Evolutionary conservation across 2,113 vertebrate genomes (phyloP).

Genomic region (Etia nguti): DNA sequence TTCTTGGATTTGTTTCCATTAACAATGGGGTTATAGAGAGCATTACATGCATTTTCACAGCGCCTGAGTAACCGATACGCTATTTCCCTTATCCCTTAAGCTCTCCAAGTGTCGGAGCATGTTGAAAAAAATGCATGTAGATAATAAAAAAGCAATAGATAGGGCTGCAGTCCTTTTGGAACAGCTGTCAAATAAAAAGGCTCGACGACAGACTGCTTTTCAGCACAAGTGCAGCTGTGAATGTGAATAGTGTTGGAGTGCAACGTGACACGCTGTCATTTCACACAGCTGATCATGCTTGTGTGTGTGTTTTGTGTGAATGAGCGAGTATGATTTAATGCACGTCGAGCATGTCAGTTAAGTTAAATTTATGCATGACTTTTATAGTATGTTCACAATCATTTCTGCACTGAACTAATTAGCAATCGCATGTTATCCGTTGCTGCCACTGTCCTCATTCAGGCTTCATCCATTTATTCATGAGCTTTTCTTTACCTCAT

Average conservation of each 20-base stretch:
- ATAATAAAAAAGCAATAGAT: conserved; percentile 56
- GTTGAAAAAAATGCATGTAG: conserved; percentile 42
- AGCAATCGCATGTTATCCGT: background rate
- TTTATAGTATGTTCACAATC: background rate
- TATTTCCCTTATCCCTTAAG: conserved; percentile 59
- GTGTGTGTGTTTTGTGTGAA: background rate
- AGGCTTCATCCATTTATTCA: conserved; percentile 20
- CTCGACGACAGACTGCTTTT: conserved; percentile 58
- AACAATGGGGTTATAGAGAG: conserved; percentile 52
- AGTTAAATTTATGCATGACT: background rate
- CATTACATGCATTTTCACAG: conserved; percentile 58
- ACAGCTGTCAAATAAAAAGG: conserved; percentile 67
- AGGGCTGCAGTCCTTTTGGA: conserved; percentile 34
- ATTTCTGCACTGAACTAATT: background rate
- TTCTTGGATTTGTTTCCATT: conserved; percentile 46
- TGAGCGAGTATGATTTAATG: background rate
- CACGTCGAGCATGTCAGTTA: background rate
- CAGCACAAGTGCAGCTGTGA: conserved; percentile 66
- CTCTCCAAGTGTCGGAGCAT: conserved; percentile 50
- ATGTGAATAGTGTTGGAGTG: conserved; percentile 35
- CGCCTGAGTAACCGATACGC: conserved; percentile 55
- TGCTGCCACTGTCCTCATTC: background rate
- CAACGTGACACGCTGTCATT: conserved; percentile 26
- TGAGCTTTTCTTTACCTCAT: background rate
- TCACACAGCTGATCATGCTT: conserved; percentile 22